Percentiles rank a stretch among this genome's conserved stretches.
These are phyloP conservation scores for Leptarthrus brevirostris DNA, from an alignment of 2,888 invertebrate genomes.

Conservation along the genomic window DNA sequence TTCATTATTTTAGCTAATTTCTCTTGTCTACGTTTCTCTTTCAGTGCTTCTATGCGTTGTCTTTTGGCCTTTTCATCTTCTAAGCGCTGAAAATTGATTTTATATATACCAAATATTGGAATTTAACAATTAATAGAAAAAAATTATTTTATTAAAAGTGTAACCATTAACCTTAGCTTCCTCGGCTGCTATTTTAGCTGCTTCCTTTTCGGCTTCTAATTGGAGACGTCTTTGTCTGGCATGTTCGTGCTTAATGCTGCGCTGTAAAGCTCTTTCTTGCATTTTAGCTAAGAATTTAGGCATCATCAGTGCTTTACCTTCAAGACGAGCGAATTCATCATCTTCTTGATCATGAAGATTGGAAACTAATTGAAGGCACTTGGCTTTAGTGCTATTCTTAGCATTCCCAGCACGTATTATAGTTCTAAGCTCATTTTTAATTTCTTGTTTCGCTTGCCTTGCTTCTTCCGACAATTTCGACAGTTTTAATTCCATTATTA, in stretches of 20 bases:
- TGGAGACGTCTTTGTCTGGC: conserved; percentile 64
- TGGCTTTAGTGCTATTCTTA: conserved; percentile 69
- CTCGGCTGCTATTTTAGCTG: conserved; percentile 64
- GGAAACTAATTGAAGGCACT: conserved; percentile 64
- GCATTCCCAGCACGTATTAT: conserved; percentile 71
- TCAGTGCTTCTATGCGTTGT: conserved; percentile 71
- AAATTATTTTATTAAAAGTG: too few species aligned
- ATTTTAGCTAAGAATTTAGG: conserved; percentile 79
- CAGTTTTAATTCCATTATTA: conserved; percentile 79
- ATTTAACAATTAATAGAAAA: too few species aligned
- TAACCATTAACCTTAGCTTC: conserved; percentile 64
- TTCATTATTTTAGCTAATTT: conserved; percentile 73
- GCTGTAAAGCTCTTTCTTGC: conserved; percentile 77
- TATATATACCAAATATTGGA: neutral
- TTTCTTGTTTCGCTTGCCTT: conserved; percentile 71
- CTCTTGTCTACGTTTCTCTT: conserved; percentile 72
- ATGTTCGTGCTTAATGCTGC: conserved; percentile 68
- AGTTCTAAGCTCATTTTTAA: conserved; percentile 70
- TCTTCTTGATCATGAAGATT: conserved; percentile 63
- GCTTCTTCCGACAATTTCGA: conserved; percentile 77
- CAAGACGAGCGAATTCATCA: conserved; percentile 60
- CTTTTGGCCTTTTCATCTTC: conserved; percentile 73
- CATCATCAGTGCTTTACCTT: conserved; percentile 66
- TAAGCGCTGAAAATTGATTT: conserved; percentile 58
- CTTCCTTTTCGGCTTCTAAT: conserved; percentile 65